These are phyloP conservation scores for Zelleria hepariella DNA, from an alignment of 2,888 invertebrate species.

Conservation along the genomic window DNA sequence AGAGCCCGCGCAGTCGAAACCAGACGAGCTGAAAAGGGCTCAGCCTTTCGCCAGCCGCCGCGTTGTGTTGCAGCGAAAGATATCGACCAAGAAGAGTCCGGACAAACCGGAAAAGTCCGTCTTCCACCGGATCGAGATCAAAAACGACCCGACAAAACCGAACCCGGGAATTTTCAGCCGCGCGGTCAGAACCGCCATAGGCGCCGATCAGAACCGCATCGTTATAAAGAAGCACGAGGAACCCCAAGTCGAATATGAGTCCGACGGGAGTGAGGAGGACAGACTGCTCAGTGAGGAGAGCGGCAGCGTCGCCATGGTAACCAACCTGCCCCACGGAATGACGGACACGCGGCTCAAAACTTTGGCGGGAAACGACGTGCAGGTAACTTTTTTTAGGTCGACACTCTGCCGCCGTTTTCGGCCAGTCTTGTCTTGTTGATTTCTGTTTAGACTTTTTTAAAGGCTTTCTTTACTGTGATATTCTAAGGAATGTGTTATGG, in stretches of 20 bases:
- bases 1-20: conserved; percentile 18
- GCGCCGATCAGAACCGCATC: conserved; percentile 23
- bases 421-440: not conserved
- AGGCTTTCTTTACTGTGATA: no score
- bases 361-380: conserved; percentile 51
- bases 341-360: conserved; percentile 55
- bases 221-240: conserved; percentile 29
- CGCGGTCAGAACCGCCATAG: conserved; percentile 46
- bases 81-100: conserved; percentile 8
- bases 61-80: conserved; percentile 47
- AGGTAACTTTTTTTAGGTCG: conserved; percentile 46
- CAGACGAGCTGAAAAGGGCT: not conserved
- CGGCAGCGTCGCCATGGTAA: conserved; percentile 32
- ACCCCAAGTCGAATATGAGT: conserved; percentile 38
- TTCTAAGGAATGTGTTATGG: no score
- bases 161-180: conserved; percentile 53
- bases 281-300: conserved; percentile 20
- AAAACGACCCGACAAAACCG: conserved; percentile 37
- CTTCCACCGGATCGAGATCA: conserved; percentile 34
- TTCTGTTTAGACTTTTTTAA: not conserved
- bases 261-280: conserved; percentile 31
- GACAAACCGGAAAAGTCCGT: conserved; percentile 30
- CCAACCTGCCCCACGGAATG: conserved; percentile 58
- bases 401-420: not conserved
- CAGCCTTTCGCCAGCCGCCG: conserved; percentile 39